Conservation (phyloP, 2,797 vertebrate genomes). For the Acridotheres tristis region DNA sequence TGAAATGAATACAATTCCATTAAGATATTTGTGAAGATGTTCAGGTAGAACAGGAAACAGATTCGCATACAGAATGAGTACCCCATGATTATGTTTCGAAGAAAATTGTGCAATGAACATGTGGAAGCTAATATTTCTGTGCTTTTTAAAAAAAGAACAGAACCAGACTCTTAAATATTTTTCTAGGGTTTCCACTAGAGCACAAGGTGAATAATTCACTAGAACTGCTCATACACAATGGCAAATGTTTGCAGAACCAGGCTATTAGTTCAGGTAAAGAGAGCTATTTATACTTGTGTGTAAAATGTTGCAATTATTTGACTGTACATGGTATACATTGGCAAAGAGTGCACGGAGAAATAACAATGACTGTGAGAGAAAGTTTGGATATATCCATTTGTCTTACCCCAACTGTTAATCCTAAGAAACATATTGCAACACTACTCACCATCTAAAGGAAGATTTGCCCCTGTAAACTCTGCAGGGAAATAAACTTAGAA, state of each 20-base stretch:
- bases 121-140: not conserved
- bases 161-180: not conserved
- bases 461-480: not conserved
- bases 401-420: not conserved
- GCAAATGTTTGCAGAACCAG: not conserved
- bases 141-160: not conserved
- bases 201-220: not conserved
- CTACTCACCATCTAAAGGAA: not conserved
- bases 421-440: not conserved
- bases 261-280: not conserved
- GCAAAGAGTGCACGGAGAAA: not conserved
- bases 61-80: not conserved
- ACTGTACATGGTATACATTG: not conserved
- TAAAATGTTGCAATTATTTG: not conserved
- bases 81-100: not conserved
- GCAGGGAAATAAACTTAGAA: not conserved
- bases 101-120: not conserved
- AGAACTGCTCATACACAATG: not conserved
- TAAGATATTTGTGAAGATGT: not conserved
- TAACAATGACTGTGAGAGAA: not conserved
- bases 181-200: not conserved
- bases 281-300: not conserved
- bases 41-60: not conserved
- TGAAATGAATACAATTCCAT: not conserved
- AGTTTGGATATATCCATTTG: not conserved